A percentile compares a stretch with the other conserved stretches of the same genome.
Evolutionary conservation across 2,113 vertebrate species (phyloP).

Genomic region (Circaetus gallicus): DNA sequence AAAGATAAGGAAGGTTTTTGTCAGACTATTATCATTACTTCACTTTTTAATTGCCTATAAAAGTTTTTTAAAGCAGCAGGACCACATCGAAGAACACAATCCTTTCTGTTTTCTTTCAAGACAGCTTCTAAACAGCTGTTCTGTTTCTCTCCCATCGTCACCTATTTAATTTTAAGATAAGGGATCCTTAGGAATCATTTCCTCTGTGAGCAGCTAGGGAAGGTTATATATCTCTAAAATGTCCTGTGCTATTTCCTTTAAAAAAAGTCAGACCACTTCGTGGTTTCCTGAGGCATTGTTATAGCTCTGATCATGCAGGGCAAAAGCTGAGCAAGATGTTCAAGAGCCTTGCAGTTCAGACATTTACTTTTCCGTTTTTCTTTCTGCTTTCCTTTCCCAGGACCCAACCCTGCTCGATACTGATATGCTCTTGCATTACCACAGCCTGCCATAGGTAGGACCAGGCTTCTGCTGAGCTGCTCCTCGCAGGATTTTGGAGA

Average conservation of each 20-base stretch:
- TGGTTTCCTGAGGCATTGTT: neutral
- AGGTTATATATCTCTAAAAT: slow-evolving; percentile 39
- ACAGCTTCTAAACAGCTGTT: slow-evolving; percentile 45
- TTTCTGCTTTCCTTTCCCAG: neutral
- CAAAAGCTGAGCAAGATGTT: neutral
- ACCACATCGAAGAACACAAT: neutral
- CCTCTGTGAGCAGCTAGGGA: slow-evolving; percentile 20
- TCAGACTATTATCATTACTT: slow-evolving; percentile 37
- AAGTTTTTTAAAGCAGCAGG: slow-evolving; percentile 18
- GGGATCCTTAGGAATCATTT: slow-evolving; percentile 43
- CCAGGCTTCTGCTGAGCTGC: neutral
- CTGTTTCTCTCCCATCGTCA: slow-evolving; percentile 50
- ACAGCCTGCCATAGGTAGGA: neutral
- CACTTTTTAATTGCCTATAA: slow-evolving; percentile 52
- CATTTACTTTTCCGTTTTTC: neutral
- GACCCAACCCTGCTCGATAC: neutral
- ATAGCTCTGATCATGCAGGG: neutral
- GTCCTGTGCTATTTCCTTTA: neutral
- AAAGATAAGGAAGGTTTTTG: slow-evolving; percentile 47
- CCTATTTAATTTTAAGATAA: slow-evolving; percentile 64
- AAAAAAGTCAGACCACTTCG: neutral
- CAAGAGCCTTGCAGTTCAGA: neutral
- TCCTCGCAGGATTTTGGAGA: neutral
- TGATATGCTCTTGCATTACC: neutral
- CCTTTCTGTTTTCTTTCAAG: slow-evolving; percentile 42